Conservation (phyloP, 2,888 invertebrate genomes). For the Liopterus haemorrhoidalis region DNA sequence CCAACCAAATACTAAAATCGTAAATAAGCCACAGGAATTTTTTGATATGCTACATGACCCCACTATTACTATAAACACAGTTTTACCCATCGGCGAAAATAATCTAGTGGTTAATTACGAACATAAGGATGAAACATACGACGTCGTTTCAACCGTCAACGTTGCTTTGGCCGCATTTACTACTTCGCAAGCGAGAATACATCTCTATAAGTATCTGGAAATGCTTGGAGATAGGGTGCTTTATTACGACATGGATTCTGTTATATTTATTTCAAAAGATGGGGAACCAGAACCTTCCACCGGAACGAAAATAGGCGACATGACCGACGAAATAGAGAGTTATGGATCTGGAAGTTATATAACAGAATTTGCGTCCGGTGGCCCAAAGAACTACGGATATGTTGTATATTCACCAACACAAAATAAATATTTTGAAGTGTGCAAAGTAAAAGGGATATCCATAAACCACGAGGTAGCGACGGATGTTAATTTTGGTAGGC, state of each 20-base stretch:
- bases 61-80: constrained; percentile 21
- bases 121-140: constrained; percentile 24
- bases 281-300: constrained; percentile 28
- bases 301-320: constrained; percentile 38
- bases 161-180: constrained; percentile 40
- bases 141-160: constrained; percentile 29
- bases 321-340: constrained; percentile 37
- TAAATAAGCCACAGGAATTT: constrained; percentile 18
- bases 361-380: constrained; percentile 36
- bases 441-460: constrained; percentile 30
- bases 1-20: constrained; percentile 20
- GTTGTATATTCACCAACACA: constrained; percentile 24
- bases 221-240: constrained; percentile 34
- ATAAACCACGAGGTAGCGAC: too few relatives aligned
- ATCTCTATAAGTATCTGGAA: constrained; percentile 31
- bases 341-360: constrained; percentile 34
- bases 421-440: constrained; percentile 10
- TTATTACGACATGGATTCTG: constrained; percentile 41
- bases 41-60: constrained; percentile 27
- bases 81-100: constrained; percentile 26
- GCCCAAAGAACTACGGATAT: constrained; percentile 40
- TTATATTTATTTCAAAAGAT: constrained; percentile 33
- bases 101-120: constrained; percentile 27
- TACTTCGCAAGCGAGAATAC: constrained; percentile 25
- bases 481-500: too few relatives aligned